These are phyloP conservation scores for Tetrax tetrax DNA, from an alignment of 2,113 vertebrate genomes.

Conservation along the genomic window DNA sequence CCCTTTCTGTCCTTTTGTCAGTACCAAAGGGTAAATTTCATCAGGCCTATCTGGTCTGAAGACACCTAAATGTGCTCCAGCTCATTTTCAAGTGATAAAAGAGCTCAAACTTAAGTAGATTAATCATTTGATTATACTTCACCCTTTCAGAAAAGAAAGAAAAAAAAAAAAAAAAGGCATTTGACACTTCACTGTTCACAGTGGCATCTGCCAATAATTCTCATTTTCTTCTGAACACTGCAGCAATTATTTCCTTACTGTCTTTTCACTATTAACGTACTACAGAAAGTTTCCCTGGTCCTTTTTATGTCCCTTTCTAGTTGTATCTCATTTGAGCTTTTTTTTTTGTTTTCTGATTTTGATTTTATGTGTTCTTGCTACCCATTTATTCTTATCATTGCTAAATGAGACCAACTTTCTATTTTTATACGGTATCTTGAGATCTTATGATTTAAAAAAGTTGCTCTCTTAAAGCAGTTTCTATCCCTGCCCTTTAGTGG, in stretches of 20 bases:
- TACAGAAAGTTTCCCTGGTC: background rate
- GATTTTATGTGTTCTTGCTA: background rate
- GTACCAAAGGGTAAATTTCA: background rate
- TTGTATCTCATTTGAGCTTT: background rate
- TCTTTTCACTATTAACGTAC: background rate
- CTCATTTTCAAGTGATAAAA: background rate
- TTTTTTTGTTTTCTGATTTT: background rate
- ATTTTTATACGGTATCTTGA: background rate
- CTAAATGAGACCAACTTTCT: background rate
- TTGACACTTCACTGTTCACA: background rate
- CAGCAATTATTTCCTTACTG: background rate
- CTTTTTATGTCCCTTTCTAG: background rate
- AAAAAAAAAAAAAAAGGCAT: background rate
- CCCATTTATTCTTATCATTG: background rate
- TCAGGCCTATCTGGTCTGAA: background rate
- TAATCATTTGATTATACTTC: background rate
- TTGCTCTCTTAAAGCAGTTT: background rate
- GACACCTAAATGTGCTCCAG: background rate
- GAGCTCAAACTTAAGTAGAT: background rate
- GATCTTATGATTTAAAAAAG: background rate
- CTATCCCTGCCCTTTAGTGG: background rate
- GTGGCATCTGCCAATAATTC: background rate
- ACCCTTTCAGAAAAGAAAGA: background rate
- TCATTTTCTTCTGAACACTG: background rate
- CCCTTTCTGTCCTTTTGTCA: background rate